Base-by-base conservation (phyloP, 2,113 vertebrate genomes). In the Xenotilapia flavipinnis region DNA sequence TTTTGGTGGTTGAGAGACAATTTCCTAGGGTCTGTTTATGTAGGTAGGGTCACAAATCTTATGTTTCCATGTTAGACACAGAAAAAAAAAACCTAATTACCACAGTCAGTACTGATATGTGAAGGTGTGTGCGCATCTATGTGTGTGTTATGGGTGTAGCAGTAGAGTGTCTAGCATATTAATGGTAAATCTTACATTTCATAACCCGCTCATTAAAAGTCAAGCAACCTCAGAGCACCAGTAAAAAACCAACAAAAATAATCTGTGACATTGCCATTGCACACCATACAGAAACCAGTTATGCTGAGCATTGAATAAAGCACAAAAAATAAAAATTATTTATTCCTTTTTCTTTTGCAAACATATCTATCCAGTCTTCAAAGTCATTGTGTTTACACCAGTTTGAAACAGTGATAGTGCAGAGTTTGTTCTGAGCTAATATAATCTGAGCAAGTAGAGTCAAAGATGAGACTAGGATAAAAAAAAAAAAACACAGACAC, bases 321-420 rank as follows among this genome's bases (percentile, higher is more conserved):
- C 56, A 56, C 51, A 11, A 38, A 23, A 23, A 47, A 47, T 31
- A 84, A 7, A 9, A 65, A 5, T 79, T 53, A 53, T 75, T 82
- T 13, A 65, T 54, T 81, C 36, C 15, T 79, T 86, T 60, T 82
- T 36, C 81, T 86, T 89, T 55, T 79, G 79, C 6, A 82, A 85
- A 80, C 40, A 36, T 79, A 88, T 87, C 80, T 8, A 15, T 82
- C 28, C 51, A 53, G 73, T 87, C 77, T 40, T 85, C 26, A 21
- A 75, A 81, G 47, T 23, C 33, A 86, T 33, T 33, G 60, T 47
- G 36, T 83, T 88, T 81, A 33, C 47, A 80, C 26, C 58, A 53
- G 60, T 36, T 65, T 68, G 83, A 36, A 62, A 62, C 31, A 3
- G 17, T 36, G 31, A 62, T 42, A 87, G 82, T 60, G 23, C 58